Evolutionary conservation across 2,888 invertebrate species (phyloP).

Genomic region (Minunthozetes semirufus): DNA sequence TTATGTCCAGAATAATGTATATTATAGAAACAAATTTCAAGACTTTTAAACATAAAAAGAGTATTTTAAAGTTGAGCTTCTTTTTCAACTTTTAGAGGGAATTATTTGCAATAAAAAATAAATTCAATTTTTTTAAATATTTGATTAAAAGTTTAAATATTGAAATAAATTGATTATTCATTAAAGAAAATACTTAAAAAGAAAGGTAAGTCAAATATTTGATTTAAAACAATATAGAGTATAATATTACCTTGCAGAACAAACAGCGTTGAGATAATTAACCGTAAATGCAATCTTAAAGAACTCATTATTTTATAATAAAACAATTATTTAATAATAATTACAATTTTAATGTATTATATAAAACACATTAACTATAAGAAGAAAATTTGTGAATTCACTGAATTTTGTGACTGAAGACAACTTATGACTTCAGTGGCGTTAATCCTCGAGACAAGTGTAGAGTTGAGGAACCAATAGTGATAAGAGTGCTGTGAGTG

Average conservation of each 20-base stretch:
- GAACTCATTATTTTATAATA: background rate
- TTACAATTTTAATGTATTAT: background rate
- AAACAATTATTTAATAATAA: background rate
- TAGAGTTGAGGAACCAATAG: background rate
- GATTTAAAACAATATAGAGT: background rate
- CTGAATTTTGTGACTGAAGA: background rate
- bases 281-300: background rate
- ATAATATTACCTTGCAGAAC: background rate
- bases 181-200: background rate
- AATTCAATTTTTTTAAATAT: too few relatives aligned
- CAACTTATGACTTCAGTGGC: background rate
- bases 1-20: background rate
- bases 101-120: too few relatives aligned
- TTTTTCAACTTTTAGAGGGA: too few relatives aligned
- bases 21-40: too few relatives aligned
- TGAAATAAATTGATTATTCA: too few relatives aligned
- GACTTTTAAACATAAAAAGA: too few relatives aligned
- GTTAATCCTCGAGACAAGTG: background rate
- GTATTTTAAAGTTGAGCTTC: too few relatives aligned
- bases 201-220: background rate
- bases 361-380: background rate
- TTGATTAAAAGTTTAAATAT: too few relatives aligned
- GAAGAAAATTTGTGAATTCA: background rate
- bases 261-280: constrained; percentile 12
- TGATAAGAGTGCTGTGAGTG: background rate